A percentile compares a stretch with the other conserved stretches of the same genome.
These are phyloP conservation scores for Plutomurus gul DNA, from an alignment of 1,140 invertebrate species.

Conservation along the genomic window DNA sequence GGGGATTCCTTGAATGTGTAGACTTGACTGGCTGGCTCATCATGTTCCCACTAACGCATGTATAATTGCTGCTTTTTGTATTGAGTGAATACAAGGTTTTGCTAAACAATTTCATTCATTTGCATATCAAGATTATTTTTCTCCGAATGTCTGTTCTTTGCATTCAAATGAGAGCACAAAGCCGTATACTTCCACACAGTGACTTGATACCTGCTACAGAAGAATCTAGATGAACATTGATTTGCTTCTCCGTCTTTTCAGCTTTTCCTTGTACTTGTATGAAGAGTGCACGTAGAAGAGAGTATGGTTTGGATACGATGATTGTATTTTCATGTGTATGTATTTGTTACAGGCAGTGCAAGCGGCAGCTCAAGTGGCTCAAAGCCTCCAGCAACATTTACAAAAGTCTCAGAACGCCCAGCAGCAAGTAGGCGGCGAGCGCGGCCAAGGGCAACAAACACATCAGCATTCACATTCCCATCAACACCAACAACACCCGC, in stretches of 20 bases:
- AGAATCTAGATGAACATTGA: too few relatives aligned
- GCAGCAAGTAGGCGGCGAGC: conserved; percentile 62
- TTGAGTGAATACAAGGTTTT: neutral
- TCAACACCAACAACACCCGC: conserved; percentile 56
- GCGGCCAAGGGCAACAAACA: conserved; percentile 66
- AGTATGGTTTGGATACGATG: neutral
- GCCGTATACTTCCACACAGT: too few relatives aligned
- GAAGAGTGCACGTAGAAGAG: too few relatives aligned
- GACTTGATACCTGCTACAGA: too few relatives aligned
- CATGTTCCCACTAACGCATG: neutral
- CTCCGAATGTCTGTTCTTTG: too few relatives aligned
- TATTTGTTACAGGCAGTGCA: conserved; percentile 67
- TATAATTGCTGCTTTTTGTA: neutral
- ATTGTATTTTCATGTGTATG: neutral
- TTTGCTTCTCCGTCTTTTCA: too few relatives aligned
- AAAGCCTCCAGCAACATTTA: conserved; percentile 78
- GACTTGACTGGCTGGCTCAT: neutral
- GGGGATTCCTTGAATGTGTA: too few relatives aligned
- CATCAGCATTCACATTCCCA: conserved; percentile 57
- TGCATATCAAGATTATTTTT: neutral
- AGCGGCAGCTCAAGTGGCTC: conserved; percentile 75
- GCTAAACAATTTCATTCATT: neutral
- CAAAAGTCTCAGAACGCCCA: conserved; percentile 70
- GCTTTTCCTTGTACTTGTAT: too few relatives aligned
- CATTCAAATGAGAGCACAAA: too few relatives aligned